These are phyloP conservation scores for Oreochromis aureus DNA, from an alignment of 2,113 vertebrate species.

Conservation along the genomic window DNA sequence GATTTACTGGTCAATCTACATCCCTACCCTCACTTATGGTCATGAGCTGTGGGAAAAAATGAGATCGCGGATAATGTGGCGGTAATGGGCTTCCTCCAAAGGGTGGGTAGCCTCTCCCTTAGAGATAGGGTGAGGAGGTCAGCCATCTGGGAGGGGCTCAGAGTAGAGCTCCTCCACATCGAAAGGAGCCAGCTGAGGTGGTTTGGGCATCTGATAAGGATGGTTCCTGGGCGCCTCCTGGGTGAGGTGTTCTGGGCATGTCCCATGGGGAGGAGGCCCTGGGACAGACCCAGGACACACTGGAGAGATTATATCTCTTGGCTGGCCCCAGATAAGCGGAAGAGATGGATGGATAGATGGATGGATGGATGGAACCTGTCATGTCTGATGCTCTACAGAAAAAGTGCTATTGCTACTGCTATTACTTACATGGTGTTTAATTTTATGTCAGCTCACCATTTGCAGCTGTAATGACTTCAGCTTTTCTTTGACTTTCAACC, in stretches of 20 bases:
- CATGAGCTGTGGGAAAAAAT: not conserved
- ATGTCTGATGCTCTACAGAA: not conserved
- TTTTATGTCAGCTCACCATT: not conserved
- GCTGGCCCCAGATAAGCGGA: not conserved
- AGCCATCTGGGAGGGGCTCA: not conserved
- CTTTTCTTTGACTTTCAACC: not conserved
- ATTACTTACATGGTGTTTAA: not conserved
- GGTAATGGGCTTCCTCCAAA: not conserved
- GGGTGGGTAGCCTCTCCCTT: not conserved
- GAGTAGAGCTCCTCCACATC: not conserved
- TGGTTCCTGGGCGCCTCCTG: fast-evolving
- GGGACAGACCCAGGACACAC: not conserved
- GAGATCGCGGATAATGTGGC: not conserved
- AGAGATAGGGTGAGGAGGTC: not conserved
- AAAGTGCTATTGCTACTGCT: not conserved
- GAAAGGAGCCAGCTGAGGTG: not conserved
- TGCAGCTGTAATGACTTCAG: not conserved
- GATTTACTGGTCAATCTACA: not conserved
- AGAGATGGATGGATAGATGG: not conserved
- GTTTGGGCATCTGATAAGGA: not conserved
- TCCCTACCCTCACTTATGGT: not conserved
- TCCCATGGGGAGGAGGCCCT: not conserved
- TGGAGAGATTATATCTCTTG: not conserved
- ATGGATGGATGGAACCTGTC: not conserved
- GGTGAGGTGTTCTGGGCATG: not conserved